phyloP scores from a whole-genome alignment of 2,888 invertebrate genomes.

The Xiphydria camelus region DNA sequence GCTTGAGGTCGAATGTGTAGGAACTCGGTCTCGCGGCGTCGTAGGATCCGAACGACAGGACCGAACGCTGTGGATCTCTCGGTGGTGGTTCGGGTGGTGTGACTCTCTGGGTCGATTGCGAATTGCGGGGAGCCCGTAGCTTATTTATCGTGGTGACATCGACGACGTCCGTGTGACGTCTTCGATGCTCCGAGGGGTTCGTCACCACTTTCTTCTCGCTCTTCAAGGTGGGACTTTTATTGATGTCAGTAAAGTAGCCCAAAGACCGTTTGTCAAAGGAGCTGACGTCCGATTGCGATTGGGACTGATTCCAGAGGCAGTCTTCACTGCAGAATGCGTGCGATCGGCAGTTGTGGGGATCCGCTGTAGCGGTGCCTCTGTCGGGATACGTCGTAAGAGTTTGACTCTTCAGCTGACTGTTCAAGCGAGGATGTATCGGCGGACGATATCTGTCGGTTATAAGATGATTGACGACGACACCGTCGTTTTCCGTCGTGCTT shows the following conservation, averaged over 20 bases:
- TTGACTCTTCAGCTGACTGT: background rate
- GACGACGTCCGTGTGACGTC: background rate
- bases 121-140: too few species aligned
- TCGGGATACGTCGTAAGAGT: constrained; percentile 26
- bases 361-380: background rate
- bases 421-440: background rate
- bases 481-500: background rate
- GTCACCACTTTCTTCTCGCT: background rate
- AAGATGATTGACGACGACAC: too few species aligned
- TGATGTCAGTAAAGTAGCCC: background rate
- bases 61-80: constrained; percentile 68
- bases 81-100: constrained; percentile 80
- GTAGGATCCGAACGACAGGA: constrained; percentile 20
- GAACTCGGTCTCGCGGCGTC: background rate
- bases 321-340: background rate
- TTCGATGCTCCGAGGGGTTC: background rate
- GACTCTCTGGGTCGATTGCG: constrained; percentile 13
- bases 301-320: background rate
- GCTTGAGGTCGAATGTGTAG: background rate
- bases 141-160: background rate
- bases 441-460: too few species aligned
- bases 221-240: background rate
- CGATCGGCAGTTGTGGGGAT: background rate
- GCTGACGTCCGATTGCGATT: background rate
- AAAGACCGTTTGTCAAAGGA: background rate